Evolutionary conservation across 1,140 invertebrate genomes (phyloP).

Genomic region (Orius insidiosus): DNA sequence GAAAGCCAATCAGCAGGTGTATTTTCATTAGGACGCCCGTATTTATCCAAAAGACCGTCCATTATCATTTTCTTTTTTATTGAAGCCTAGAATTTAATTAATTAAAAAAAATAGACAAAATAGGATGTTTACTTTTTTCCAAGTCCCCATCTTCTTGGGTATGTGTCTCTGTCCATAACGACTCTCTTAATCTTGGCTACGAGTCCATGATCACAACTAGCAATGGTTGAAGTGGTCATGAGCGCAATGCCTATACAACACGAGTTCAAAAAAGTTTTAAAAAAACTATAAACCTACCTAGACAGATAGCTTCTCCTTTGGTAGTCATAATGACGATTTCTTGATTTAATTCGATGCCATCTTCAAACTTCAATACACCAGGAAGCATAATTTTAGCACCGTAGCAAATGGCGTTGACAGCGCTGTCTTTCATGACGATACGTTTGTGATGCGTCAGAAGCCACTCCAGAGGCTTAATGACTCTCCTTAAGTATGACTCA

Average conservation of each 20-base stretch:
- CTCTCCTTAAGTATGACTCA: constrained; percentile 80
- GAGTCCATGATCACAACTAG: constrained; percentile 91
- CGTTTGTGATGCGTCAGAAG: constrained; percentile 83
- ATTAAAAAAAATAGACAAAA: not conserved
- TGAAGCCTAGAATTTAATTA: constrained; percentile 37
- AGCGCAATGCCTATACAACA: constrained; percentile 62
- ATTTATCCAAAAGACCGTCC: constrained; percentile 83
- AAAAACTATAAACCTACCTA: constrained; percentile 51
- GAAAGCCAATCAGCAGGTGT: constrained; percentile 80
- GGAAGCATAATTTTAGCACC: constrained; percentile 95
- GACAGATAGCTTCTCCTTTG: constrained; percentile 92
- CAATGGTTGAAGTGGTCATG: constrained; percentile 98
- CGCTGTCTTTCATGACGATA: constrained; percentile 96
- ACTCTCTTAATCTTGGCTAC: constrained; percentile 97
- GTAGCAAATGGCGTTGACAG: constrained; percentile 96
- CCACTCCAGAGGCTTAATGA: constrained; percentile 87
- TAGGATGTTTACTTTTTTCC: constrained; percentile 48
- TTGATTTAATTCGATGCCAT: constrained; percentile 92
- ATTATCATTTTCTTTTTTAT: constrained; percentile 85
- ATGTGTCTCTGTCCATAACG: constrained; percentile 98
- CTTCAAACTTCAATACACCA: constrained; percentile 90
- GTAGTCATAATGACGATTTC: constrained; percentile 97
- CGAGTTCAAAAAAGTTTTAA: constrained; percentile 5
- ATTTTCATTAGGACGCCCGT: constrained; percentile 93
- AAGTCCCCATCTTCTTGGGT: constrained; percentile 94